Conservation (phyloP, 2,797 vertebrate genomes). For the Paramormyrops hopkinsi region DNA sequence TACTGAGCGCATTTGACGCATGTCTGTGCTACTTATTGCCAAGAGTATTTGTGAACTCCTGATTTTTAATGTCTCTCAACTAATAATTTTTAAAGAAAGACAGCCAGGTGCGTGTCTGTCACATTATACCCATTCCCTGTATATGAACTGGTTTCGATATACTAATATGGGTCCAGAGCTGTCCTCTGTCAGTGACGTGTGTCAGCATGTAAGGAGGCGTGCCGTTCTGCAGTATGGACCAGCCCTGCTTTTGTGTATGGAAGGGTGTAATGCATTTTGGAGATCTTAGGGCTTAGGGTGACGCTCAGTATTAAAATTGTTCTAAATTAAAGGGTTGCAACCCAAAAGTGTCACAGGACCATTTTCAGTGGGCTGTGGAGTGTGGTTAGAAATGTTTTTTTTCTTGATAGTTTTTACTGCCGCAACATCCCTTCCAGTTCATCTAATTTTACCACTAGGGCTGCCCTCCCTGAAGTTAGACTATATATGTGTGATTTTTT, state of each 20-base stretch:
- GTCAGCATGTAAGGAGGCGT: not conserved
- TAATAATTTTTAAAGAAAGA: not conserved
- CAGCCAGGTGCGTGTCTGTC: not conserved
- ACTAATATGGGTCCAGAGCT: not conserved
- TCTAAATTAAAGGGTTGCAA: not conserved
- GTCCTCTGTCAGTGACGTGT: not conserved
- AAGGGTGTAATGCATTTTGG: not conserved
- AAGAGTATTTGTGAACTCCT: not conserved
- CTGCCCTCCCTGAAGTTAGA: not conserved
- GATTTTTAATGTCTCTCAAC: not conserved
- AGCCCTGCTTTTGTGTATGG: not conserved
- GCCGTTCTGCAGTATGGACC: not conserved
- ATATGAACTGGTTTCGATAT: not conserved
- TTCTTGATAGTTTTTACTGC: not conserved
- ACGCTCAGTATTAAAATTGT: not conserved
- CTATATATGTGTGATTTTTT: not conserved
- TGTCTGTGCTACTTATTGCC: not conserved
- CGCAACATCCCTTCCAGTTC: not conserved
- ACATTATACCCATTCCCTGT: not conserved
- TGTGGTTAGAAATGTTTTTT: not conserved
- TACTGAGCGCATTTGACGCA: not conserved
- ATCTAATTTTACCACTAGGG: not conserved
- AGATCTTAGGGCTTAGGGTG: not conserved
- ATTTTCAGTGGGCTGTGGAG: not conserved
- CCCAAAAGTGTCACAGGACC: not conserved